phyloP scores from a whole-genome alignment of 1,140 invertebrate genomes.

The Ctenoplectra terminalis region DNA sequence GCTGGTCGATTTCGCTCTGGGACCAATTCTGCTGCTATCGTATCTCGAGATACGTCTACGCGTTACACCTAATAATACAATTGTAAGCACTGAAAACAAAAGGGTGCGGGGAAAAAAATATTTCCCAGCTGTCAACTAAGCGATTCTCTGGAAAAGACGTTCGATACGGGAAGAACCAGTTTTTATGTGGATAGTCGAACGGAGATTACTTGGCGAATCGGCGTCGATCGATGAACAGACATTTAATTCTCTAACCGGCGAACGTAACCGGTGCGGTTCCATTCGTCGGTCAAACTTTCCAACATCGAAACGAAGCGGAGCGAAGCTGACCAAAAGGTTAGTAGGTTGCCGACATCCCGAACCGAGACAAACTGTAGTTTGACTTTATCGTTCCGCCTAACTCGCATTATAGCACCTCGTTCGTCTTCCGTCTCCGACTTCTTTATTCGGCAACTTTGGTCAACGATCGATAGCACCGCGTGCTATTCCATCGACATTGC shows the following conservation, averaged over 20 bases:
- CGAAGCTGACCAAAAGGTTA: constrained; percentile 68
- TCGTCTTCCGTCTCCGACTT: constrained; percentile 31
- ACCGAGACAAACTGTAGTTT: constrained; percentile 51
- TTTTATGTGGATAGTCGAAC: not conserved
- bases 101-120: too few relatives aligned
- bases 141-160: constrained; percentile 2
- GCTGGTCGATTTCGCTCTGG: too few relatives aligned
- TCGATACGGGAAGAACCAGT: not conserved
- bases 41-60: too few relatives aligned
- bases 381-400: constrained; percentile 43
- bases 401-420: constrained; percentile 48
- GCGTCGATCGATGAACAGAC: not conserved
- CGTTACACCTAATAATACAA: too few relatives aligned
- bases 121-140: not conserved
- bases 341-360: constrained; percentile 46
- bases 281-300: constrained; percentile 55
- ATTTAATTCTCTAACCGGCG: constrained; percentile 2
- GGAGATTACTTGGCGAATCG: not conserved
- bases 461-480: constrained; percentile 21
- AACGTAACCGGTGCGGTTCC: constrained; percentile 14
- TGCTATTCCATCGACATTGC: not conserved
- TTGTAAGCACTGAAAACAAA: too few relatives aligned
- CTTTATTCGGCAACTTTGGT: constrained; percentile 37
- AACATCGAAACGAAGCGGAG: constrained; percentile 45
- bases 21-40: too few relatives aligned